A percentile compares a stretch with the other conserved stretches of the same genome.
Conservation (phyloP, 1,140 invertebrate species). For the Vanessa atalanta region DNA sequence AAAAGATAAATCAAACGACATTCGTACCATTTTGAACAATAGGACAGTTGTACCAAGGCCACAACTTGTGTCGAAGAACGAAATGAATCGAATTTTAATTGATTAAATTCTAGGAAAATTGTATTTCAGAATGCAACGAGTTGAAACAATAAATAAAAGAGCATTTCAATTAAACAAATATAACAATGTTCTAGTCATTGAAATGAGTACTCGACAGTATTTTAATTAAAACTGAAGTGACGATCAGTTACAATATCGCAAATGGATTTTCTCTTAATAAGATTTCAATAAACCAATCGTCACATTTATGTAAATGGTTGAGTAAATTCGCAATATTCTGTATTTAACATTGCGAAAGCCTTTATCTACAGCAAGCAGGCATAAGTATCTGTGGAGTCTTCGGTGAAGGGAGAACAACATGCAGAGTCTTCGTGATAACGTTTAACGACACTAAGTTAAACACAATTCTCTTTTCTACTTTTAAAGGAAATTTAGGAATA, state of each 20-base stretch:
- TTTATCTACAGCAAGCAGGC: conserved; percentile 6
- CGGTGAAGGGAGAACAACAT: neutral
- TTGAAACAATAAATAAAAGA: too few species aligned
- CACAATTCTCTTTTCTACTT: neutral
- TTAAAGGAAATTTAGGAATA: neutral
- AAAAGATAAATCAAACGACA: conserved; percentile 11
- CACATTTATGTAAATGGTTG: conserved; percentile 3
- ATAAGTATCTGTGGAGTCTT: conserved; percentile 10
- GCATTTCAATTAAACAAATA: too few species aligned
- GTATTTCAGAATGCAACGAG: too few species aligned
- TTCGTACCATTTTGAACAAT: conserved; percentile 4
- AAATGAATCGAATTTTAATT: too few species aligned
- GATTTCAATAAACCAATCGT: conserved; percentile 5
- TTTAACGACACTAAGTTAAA: neutral
- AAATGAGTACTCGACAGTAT: too few species aligned
- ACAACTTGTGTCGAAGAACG: neutral
- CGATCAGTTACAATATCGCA: too few species aligned
- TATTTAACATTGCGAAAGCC: neutral
- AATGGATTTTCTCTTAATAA: neutral
- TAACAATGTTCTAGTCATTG: too few species aligned
- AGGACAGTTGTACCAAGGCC: neutral
- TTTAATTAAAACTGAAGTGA: too few species aligned
- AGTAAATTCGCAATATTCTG: conserved; percentile 8
- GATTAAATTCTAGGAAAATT: too few species aligned
- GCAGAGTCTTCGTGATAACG: neutral